Conservation (phyloP, 1,140 invertebrate genomes). For the Maconellicoccus hirsutus region DNA sequence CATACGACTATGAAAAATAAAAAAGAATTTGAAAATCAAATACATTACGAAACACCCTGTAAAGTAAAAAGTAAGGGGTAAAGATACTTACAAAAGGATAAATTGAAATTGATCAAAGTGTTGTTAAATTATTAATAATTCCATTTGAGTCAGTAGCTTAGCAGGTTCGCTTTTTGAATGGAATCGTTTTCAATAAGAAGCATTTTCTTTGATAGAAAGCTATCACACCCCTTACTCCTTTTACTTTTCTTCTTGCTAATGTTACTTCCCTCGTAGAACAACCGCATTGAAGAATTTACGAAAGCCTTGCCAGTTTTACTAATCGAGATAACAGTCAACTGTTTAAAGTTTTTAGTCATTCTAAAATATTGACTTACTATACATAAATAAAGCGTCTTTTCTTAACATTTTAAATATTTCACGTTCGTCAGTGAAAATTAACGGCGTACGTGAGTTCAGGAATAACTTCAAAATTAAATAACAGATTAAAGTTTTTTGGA, state of each 20-base stretch:
- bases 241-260: background rate
- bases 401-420: background rate
- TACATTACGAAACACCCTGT: background rate
- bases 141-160: conserved; percentile 15
- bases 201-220: conserved; percentile 20
- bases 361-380: conserved; percentile 1
- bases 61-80: conserved; percentile 3
- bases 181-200: conserved; percentile 22
- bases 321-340: conserved; percentile 13
- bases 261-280: conserved; percentile 1
- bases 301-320: background rate
- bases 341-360: background rate
- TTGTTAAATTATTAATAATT: conserved; percentile 23
- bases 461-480: too few species aligned
- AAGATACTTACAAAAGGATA: conserved; percentile 19
- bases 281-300: conserved; percentile 13
- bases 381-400: background rate
- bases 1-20: too few species aligned
- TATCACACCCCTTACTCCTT: conserved; percentile 13
- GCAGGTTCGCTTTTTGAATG: conserved; percentile 14
- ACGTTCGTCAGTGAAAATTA: background rate
- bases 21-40: too few species aligned
- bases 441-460: too few species aligned
- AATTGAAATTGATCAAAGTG: conserved; percentile 21
- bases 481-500: too few species aligned